Evolutionary conservation across 2,797 vertebrate species (phyloP), one percentile per base, ranked within the genome.

Genomic region (Enteromius paludinosus): DNA sequence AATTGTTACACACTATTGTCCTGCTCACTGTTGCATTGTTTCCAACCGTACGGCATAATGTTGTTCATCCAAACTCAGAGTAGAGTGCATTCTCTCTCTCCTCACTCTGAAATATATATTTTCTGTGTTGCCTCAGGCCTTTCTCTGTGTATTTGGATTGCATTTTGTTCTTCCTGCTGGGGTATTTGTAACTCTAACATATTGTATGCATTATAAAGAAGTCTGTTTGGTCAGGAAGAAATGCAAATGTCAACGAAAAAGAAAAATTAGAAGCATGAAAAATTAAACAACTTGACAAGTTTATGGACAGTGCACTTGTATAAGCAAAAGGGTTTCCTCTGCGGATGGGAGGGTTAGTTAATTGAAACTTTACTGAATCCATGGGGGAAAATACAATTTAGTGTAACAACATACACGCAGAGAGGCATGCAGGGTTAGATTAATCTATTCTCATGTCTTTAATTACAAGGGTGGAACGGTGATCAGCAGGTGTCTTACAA

Each of bases 371-470:
- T 43, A 79, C 3, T 65, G n/a, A 47, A 59, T 33, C 23, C 30
- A 18, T 59, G 6, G 79, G 59, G 30, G 10, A 49, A 14, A 56
- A 52, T 61, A 49, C 33, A 68, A 79, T 79, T 74, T 66, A 85
- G 74, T 45, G n/a, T 59, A 82, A 85, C 69, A 47, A 2, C 28
- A 73, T 82, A 78, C 35, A 65, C 47, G 56, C 66, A 66, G 84
- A 45, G 68, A 74, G 43, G 23, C 79, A 82, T 20, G 35, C 38
- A 7, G 80, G 49, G 70, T 59, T 64, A 78, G 69, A 82, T 78
- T 33, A 45, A 82, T 82, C 75, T 78, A 75, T 73, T 74, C n/a
- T 70, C 33, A 43, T 77, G 41, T 43, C 49, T 85, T 78, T 83
- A 78, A 83, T 81, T 83, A 70, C 62, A 74, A 66, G 66, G 84